Base-by-base conservation (phyloP, 1,140 invertebrate genomes). In the Drosophila sproati region DNA sequence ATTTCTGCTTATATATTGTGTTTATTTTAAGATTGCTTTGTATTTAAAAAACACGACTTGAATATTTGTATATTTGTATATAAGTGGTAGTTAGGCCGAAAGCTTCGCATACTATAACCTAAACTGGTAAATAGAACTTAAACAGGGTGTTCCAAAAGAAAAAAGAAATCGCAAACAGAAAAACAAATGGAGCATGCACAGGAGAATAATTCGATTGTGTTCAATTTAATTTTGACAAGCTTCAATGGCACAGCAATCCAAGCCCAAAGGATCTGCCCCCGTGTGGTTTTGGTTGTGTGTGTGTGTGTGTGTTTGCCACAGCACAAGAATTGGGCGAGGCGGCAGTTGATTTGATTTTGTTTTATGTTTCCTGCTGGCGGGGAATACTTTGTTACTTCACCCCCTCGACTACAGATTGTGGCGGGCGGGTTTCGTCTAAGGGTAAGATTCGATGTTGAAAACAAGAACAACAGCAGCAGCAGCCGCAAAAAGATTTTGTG, bases 211-310 rank as follows among this genome's bases (percentile, higher is more conserved):
- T 91, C 82, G 90, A 91, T 91, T 91, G 90, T 90, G 90, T 91
- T 91, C 90, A 91, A 91, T 91, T 91, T 91, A 91, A 91, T 91
- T 91, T 91, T 91, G 91, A 91, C 90, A 91, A 91, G 90, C 90
- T 91, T 87, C 90, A 86, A 77, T 91, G 83, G 68, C 73, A 72
- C 61, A 56, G 52, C 74, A 73, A 67, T 55, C 69, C 74, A 59
- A 48, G 48, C 47, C 69, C 48, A 45, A 77, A 67, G 67, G 45
- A 69, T 61, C 41, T 57, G 51, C 47, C 61, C 48, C 70, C 50
- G 60, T 61, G 54, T 64, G 70, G 37, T 20, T 20, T 20, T 20
- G 20, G 56, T 35, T 31, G 54, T 48, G 47, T 12, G 12, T 12
- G 47, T 12, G 12, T 12, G 12, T 12, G 12, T 12, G 12, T 57